These are phyloP conservation scores for Teleogryllus occipitalis DNA, from an alignment of 1,140 invertebrate species.

Conservation along the genomic window DNA sequence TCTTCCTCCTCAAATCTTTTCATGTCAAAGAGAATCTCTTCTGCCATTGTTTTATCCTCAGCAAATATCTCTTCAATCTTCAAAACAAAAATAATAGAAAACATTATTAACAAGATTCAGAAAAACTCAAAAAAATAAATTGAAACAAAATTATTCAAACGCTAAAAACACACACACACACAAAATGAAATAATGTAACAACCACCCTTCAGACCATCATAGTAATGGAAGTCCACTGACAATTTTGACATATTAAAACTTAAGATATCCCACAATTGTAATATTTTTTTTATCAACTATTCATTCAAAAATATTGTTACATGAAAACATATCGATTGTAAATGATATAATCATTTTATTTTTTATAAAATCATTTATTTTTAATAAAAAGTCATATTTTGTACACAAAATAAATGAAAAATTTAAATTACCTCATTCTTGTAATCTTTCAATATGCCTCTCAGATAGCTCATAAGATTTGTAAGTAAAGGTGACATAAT, in stretches of 20 bases:
- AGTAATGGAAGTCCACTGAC: no score
- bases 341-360: conserved; percentile 26
- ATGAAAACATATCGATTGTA: background rate
- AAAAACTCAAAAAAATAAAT: no score
- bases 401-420: conserved; percentile 33
- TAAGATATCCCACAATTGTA: no score
- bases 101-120: no score
- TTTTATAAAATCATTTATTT: no score
- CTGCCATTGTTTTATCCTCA: conserved; percentile 39
- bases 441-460: conserved; percentile 45
- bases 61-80: conserved; percentile 41
- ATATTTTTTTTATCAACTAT: no score
- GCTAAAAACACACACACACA: no score
- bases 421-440: conserved; percentile 40
- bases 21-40: conserved; percentile 42
- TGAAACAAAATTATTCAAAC: no score
- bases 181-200: no score
- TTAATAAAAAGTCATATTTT: conserved; percentile 30
- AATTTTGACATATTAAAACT: no score
- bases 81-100: background rate
- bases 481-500: conserved; percentile 29
- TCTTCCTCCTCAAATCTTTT: conserved; percentile 33
- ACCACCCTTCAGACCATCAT: no score
- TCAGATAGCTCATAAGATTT: conserved; percentile 35
- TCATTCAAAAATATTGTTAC: no score